Evolutionary conservation across 2,113 vertebrate genomes (phyloP), one percentile per base, ranked within the genome.

Genomic region (Zingel zingel): DNA sequence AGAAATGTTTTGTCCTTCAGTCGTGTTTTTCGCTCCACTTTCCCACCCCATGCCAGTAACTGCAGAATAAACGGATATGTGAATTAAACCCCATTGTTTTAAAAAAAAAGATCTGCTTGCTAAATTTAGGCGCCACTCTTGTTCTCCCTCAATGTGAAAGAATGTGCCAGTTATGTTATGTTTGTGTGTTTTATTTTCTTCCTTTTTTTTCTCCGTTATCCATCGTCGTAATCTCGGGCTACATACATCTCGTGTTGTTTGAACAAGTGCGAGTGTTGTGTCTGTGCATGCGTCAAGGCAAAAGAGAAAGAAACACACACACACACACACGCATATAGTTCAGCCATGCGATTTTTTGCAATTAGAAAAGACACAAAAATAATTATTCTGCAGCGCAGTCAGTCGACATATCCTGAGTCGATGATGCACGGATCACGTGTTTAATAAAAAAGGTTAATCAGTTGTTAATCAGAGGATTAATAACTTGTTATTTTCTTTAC

Each of bases 371-470:
- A 95, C 94, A 94, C 91, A 93, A 93, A 95, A 94, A 95, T 93
- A 95, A 96, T 95, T 96, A 95, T 94, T 95, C 93, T 86, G 86
- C 92, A 80, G 91, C 89, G 91, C 93, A 95, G 92, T 93, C 94
- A 90, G 86, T 93, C 91, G 89, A 95, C 94, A 92, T 93, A 93
- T 95, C 93, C 94, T 89, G 91, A 95, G 92, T 95, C 91, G 91
- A 92, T 89, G 92, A 95, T 94, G 93, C 94, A 95, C 92, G 94
- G 95, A 95, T 95, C 94, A 95, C 93, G 90, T 94, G 93, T 93
- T 95, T 94, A 93, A 95, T 95, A 94, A 96, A 95, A 94, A 95
- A 96, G 95, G 95, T 95, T 95, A 96, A 96, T 96, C 95, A 95
- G 94, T 95, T 95, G 94, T 95, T 96, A 96, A 96, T 95, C 95